A percentile compares a stretch with the other conserved stretches of the same genome.
Conservation (phyloP, 1,140 invertebrate species). For the Drosophila ficusphila region DNA sequence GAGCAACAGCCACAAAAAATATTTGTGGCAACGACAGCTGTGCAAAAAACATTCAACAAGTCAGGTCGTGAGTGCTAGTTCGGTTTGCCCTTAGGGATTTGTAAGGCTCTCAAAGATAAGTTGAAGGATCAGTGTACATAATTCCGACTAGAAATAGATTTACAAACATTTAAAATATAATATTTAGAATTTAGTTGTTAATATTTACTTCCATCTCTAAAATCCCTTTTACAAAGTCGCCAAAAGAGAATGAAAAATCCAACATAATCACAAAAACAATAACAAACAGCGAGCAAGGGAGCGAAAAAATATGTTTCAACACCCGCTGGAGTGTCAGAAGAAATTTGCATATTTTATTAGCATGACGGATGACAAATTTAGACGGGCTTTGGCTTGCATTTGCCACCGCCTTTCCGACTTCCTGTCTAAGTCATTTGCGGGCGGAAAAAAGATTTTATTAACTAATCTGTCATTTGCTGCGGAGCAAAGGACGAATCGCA, state of each 20-base stretch:
- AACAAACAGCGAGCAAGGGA: conserved; percentile 5
- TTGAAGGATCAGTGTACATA: too few relatives aligned
- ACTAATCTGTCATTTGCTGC: conserved; percentile 72
- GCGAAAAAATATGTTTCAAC: neutral
- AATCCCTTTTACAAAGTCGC: neutral
- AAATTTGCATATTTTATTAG: conserved; percentile 76
- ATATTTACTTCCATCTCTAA: too few relatives aligned
- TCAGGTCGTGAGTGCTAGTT: conserved; percentile 24
- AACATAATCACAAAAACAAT: conserved; percentile 2
- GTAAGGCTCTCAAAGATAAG: too few relatives aligned
- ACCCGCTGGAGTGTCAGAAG: conserved; percentile 42
- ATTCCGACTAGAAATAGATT: too few relatives aligned
- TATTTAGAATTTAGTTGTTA: neutral
- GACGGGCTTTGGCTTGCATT: conserved; percentile 34
- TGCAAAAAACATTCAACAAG: conserved; percentile 73
- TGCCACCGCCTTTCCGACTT: neutral
- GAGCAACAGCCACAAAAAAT: conserved; percentile 11
- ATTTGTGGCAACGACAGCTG: conserved; percentile 13
- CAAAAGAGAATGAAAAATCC: neutral
- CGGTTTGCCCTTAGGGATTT: neutral
- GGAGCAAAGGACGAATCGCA: conserved; percentile 18
- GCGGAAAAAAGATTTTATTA: conserved; percentile 73
- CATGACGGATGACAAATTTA: conserved; percentile 61
- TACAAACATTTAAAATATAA: neutral
- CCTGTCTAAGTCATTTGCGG: conserved; percentile 53